Percentiles rank a stretch among this genome's conserved stretches.
Evolutionary conservation across 1,140 invertebrate genomes (phyloP).

Genomic region (Condylostylus longicornis): DNA sequence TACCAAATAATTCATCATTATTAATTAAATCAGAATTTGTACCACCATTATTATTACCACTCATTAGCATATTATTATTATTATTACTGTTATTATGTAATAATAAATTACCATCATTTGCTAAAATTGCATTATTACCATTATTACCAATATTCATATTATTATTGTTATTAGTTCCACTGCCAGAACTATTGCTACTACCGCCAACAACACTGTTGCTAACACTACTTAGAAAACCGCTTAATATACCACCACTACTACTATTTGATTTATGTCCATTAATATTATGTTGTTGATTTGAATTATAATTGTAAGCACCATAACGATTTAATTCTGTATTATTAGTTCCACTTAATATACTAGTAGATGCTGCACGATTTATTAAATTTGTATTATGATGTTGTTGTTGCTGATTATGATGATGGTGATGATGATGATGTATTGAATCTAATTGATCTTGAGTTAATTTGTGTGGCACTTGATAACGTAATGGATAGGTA

Average conservation of each 20-base stretch:
- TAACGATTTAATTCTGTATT: too few species aligned
- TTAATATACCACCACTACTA: neutral
- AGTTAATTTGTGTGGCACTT: conserved; percentile 15
- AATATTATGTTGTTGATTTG: conserved; percentile 29
- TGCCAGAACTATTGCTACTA: conserved; percentile 6
- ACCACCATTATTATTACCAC: conserved; percentile 11
- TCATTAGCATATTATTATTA: conserved; percentile 22
- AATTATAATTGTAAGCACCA: conserved; percentile 25
- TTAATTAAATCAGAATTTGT: conserved; percentile 1
- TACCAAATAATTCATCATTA: conserved; percentile 4
- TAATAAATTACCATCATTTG: too few species aligned
- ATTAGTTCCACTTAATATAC: too few species aligned
- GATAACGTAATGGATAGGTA: conserved; percentile 39
- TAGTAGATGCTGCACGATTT: too few species aligned
- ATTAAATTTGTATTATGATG: conserved; percentile 16
- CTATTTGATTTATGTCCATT: conserved; percentile 8
- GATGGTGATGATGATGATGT: conserved; percentile 7
- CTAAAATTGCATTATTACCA: too few species aligned
- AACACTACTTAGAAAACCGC: neutral
- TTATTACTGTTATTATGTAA: conserved; percentile 22
- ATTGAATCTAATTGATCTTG: conserved; percentile 7
- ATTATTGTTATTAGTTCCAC: conserved; percentile 9
- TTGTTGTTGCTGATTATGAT: conserved; percentile 11
- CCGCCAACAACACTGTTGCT: conserved; percentile 5
- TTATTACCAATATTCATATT: conserved; percentile 13